Percentiles rank a stretch among this genome's conserved stretches.
Evolutionary conservation across 1,140 invertebrate species (phyloP).

Genomic region (Trichonephila inaurata): DNA sequence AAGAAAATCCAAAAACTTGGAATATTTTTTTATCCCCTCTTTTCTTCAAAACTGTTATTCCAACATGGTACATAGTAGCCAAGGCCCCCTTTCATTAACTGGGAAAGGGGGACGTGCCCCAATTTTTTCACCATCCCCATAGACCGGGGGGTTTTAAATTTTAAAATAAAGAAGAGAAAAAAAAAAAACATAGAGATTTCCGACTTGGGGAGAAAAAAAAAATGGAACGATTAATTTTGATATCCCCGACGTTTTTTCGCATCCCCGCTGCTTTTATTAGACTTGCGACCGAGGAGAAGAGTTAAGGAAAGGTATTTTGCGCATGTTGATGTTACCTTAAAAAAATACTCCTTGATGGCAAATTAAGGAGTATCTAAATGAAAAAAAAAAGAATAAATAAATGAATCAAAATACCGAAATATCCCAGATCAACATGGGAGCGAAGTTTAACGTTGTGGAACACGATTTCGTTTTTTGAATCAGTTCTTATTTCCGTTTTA

Average conservation of each 20-base stretch:
- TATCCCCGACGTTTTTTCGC: constrained; percentile 50
- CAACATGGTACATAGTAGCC: constrained; percentile 28
- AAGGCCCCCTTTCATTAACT: background rate
- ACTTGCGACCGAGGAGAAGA: background rate
- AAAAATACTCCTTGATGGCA: constrained; percentile 48
- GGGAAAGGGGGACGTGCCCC: background rate
- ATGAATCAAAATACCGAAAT: background rate
- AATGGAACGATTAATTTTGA: constrained; percentile 62
- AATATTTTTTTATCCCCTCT: background rate
- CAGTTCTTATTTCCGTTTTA: constrained; percentile 52
- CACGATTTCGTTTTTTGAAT: constrained; percentile 5
- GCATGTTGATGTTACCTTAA: constrained; percentile 67
- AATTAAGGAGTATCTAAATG: background rate
- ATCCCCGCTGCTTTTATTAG: constrained; percentile 59
- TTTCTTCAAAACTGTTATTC: background rate
- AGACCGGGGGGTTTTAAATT: constrained; percentile 62
- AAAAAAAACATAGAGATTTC: constrained; percentile 29
- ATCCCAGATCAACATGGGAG: background rate
- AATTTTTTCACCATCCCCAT: constrained; percentile 12
- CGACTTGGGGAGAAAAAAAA: constrained; percentile 34
- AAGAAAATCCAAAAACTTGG: constrained; percentile 15
- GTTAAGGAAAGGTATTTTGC: constrained; percentile 63
- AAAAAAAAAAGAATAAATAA: constrained; percentile 24
- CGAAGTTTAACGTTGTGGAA: background rate
- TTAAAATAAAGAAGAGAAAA: background rate